Conservation (phyloP, 2,797 vertebrate species). For the Carduelis carduelis region DNA sequence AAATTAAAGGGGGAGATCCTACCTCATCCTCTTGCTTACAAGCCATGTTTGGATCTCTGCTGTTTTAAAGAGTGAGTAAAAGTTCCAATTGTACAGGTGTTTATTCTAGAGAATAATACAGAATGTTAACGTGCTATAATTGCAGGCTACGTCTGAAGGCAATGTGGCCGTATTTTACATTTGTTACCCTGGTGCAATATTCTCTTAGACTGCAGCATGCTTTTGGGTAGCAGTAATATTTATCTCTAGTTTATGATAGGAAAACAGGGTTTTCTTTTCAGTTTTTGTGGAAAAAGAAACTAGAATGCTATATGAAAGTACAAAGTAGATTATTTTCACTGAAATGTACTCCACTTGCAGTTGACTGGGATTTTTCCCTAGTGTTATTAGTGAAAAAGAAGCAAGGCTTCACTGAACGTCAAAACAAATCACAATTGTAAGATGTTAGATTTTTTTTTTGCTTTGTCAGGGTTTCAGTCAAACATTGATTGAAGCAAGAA, state of each 20-base stretch:
- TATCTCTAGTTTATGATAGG: not conserved
- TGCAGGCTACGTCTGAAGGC: not conserved
- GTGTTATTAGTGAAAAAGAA: not conserved
- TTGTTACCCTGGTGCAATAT: not conserved
- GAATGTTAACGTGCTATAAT: not conserved
- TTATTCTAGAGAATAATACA: constrained; percentile 1
- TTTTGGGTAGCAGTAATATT: not conserved
- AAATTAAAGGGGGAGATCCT: constrained; percentile 67
- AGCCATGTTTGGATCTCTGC: constrained; percentile 69
- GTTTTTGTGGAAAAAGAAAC: not conserved
- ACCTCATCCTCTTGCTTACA: constrained; percentile 70
- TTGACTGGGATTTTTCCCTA: rapidly evolving
- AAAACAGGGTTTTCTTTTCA: not conserved
- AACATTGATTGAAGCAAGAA: not conserved
- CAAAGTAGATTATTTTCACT: not conserved
- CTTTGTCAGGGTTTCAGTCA: not conserved
- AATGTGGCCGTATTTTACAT: not conserved
- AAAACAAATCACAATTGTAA: not conserved
- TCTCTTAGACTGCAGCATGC: not conserved
- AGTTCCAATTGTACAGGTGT: constrained; percentile 54
- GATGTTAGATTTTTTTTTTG: not conserved
- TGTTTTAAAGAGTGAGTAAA: constrained; percentile 76
- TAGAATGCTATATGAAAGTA: not conserved
- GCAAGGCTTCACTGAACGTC: not conserved
- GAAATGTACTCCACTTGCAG: not conserved